Base-by-base conservation (phyloP, 2,888 invertebrate species). In the Leptura quadrifasciata region DNA sequence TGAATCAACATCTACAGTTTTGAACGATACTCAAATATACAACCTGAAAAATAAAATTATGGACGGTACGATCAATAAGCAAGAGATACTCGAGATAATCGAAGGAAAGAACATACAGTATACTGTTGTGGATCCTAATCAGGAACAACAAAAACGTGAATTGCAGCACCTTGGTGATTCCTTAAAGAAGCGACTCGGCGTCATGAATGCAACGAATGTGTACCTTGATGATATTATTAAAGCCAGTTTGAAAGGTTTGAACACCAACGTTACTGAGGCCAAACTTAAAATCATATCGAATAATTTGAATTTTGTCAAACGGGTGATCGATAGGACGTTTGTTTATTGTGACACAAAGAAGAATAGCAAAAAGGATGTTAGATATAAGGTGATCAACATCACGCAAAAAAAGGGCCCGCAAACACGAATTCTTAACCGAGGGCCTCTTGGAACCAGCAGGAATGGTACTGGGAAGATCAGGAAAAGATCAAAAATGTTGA, bases 291-390 rank as follows among this genome's bases (percentile, higher is more conserved):
- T n/a, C 21, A 2, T 69, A 18, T 6, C n/a, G 8, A 21, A 57
- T 9, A 58, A 39, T 69, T 58, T 69, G n/a, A 10, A 21, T 21
- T 69, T 69, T n/a, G 21, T 69, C 15, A 69, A 69, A 58, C 10
- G 18, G 20, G 9, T 39, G 6, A n/a, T 69, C 15, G 69, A 58
- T 8, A 58, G 60, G 12, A 54, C 21, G n/a, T 69, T 69, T 39
- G 58, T 5, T 17, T 63, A 39, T 20, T 63, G 12, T 18, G 24
- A 39, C 20, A 18, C 15, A 21, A 20, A 10, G 47, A 69, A 58
- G 15, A 18, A 9, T 1, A 63, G 21, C 15, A 21, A 69, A 18
- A 69, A 69, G 6, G 21, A 39, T 8, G 35, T 69, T 10, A 69
- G 47, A 20, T 69, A 69, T 20, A 57, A 24, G n/a, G 69, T 69